Base-by-base conservation (phyloP, 1,140 invertebrate genomes). In the Cyclargus thomasi region DNA sequence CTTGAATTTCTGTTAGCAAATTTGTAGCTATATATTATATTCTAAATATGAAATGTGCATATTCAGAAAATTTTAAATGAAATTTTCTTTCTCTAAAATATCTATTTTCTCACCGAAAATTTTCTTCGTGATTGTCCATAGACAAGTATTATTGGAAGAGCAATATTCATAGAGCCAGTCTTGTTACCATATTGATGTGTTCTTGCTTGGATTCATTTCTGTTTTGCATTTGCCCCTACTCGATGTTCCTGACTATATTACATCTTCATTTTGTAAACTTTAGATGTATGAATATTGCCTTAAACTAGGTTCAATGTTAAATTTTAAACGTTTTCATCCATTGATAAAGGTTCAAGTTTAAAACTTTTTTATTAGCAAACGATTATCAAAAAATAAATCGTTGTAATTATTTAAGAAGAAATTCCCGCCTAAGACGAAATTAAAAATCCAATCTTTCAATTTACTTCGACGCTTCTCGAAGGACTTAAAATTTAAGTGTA, bases 401-500 rank as follows among this genome's bases (percentile, higher is more conserved):
- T 47, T 11, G 39, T 47, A 47, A 47, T 47, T 47, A 47, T 47
- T 47, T 47, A 47, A 47, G 14, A 47, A 47, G 10, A 47, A 47
- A 14, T 8, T 1, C 10, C 39, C 39, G 39, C 14, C 14, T 47
- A 47, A 16, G 39, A 47, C 14, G 10, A 47, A 47, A 47, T 47
- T n/a, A 55, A 55, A 55, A 55, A 55, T 59, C 53, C n/a, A 18
- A 20, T 6, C 55, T 20, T 59, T 59, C 17, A 17, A n/a, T 47
- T 47, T 47, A 8, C 39, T 4, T 47, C 14, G 10, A 47, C 39
- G 39, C 39, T 8, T 47, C 39, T 14, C 11, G 39, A 47, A 16
- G 39, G 14, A 14, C 39, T 47, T 53, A 47, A 65, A 65, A 55
- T 29, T 53, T 35, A 67, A 67, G 23, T 59, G 35, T 67, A 62